These are phyloP conservation scores for Erethizon dorsatum DNA, from an alignment of 2,797 vertebrate species.

Conservation along the genomic window DNA sequence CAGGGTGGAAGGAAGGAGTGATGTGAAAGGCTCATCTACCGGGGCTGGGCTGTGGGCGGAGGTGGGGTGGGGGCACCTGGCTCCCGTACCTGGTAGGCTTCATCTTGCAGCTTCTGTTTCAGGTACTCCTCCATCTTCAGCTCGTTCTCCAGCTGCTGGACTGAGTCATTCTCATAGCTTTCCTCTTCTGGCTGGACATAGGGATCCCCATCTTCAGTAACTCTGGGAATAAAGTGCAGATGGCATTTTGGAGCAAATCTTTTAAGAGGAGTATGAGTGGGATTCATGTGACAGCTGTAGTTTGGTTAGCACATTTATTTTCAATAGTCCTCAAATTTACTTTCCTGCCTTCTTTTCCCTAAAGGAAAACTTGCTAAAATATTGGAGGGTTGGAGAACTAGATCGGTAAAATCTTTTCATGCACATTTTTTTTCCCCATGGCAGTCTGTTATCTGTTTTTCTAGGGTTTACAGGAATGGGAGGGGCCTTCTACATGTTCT, in stretches of 20 bases:
- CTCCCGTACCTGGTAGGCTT: constrained; percentile 94
- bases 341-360: not conserved
- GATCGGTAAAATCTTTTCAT: not conserved
- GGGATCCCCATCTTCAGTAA: constrained; percentile 91
- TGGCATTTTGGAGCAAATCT: constrained; percentile 77
- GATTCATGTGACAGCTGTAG: not conserved
- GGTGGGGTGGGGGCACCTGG: not conserved
- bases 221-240: constrained; percentile 88
- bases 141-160: constrained; percentile 95
- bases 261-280: constrained; percentile 6
- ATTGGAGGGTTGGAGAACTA: not conserved
- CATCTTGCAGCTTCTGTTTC: constrained; percentile 95
- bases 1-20: not conserved
- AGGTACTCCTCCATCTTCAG: constrained; percentile 96
- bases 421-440: not conserved
- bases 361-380: not conserved
- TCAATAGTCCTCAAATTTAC: not conserved
- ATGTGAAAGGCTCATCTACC: not conserved
- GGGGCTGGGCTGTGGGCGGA: not conserved
- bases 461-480: not conserved
- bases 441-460: not conserved
- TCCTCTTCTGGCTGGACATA: constrained; percentile 92
- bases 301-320: not conserved
- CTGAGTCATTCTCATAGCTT: constrained; percentile 95
- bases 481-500: not conserved